A percentile compares a stretch with the other conserved stretches of the same genome.
Evolutionary conservation across 2,797 vertebrate species (phyloP).

Genomic region (Botia almorhae): DNA sequence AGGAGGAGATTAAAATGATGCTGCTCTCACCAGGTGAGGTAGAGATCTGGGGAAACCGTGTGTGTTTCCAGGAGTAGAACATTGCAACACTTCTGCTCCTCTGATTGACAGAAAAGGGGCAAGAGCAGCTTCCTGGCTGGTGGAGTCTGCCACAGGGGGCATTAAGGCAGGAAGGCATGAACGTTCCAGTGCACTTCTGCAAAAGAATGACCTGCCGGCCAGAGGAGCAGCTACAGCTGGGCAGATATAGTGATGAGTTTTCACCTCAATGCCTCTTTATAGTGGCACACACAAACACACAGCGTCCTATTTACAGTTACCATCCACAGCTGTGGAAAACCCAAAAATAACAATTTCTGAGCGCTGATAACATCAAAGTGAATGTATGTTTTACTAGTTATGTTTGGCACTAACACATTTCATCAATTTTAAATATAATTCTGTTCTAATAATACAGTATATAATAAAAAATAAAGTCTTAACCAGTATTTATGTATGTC

Average conservation of each 20-base stretch:
- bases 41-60: background rate
- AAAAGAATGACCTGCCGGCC: constrained; percentile 66
- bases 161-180: constrained; percentile 74
- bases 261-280: background rate
- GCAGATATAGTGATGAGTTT: constrained; percentile 58
- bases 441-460: too few relatives aligned
- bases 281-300: constrained; percentile 1
- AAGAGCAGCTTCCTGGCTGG: constrained; percentile 34
- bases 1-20: constrained; percentile 14
- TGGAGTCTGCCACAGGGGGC: constrained; percentile 69
- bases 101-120: constrained; percentile 44
- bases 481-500: too few relatives aligned
- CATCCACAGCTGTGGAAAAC: background rate
- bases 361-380: background rate
- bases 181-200: constrained; percentile 70
- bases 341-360: background rate
- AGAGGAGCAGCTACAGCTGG: constrained; percentile 53
- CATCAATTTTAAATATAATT: background rate
- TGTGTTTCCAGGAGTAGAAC: background rate
- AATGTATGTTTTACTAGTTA: background rate
- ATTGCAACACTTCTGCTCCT: constrained; percentile 46
- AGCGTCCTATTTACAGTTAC: background rate
- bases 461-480: too few relatives aligned
- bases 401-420: too few relatives aligned
- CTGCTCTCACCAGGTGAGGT: constrained; percentile 9